Evolutionary conservation across 2,113 vertebrate genomes (phyloP), one percentile per base, ranked within the genome.

Genomic region (Chaetodon trifascialis): DNA sequence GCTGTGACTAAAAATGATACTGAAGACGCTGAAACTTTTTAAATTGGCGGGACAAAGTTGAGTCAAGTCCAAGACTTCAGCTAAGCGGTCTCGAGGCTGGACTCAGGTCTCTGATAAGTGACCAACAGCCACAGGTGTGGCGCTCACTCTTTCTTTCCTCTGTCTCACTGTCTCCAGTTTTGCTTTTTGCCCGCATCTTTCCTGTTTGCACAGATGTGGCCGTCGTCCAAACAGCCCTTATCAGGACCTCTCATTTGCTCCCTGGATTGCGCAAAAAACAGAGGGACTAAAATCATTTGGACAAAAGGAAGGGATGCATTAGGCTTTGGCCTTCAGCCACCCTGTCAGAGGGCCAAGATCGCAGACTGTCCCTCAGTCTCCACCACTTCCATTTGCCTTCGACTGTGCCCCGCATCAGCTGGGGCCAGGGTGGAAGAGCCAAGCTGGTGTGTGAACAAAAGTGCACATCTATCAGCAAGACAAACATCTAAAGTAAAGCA

Each of bases 281-380:
- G 54, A 78, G 81, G 75, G 76, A 88, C 74, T 71, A 79, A 91
- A 88, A 86, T 91, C 79, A 87, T 92, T 92, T 89, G 89, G 91
- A 90, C 84, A 88, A 83, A 91, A 85, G 58, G 83, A 87, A 81
- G 75, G 87, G 90, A 71, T 90, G 93, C 89, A 94, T 96, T 96
- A 95, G 93, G 81, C 78, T 78, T 88, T 97, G 96, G 97, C 95
- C 90, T 89, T 81, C 34, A 56, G 96, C 97, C 97, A 97, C 52
- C 55, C 90, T 90, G 92, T 90, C 72, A 55, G 80, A 70, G 79
- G 83, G 90, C 90, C 89, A 92, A 85, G 84, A 71, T 51, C 65
- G 72, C 81, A 15, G n/a, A 85, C 87, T 76, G 86, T 76, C 90
- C 75, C 85, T 86, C 67, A 17, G 52, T 81, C 58, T 66, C 81